Percentiles rank a stretch among this genome's conserved stretches.
phyloP scores from a whole-genome alignment of 2,113 vertebrate species.

The Cheirogaleus medius region DNA sequence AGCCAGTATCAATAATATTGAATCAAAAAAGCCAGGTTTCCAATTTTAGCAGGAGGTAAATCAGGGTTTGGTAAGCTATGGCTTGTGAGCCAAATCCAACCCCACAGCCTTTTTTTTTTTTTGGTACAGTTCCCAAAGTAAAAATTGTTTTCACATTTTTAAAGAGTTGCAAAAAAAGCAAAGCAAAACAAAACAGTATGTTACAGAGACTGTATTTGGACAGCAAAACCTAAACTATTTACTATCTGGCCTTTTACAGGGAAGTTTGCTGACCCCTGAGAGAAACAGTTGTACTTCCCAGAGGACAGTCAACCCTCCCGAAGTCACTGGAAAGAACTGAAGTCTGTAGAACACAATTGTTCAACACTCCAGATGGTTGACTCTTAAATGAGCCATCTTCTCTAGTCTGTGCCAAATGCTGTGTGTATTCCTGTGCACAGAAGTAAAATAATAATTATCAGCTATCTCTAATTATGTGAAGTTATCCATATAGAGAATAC shows the following conservation, averaged over 20 bases:
- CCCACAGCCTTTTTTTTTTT: background rate
- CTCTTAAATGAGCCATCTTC: constrained; percentile 50
- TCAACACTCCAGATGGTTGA: constrained; percentile 37
- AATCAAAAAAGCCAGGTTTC: background rate
- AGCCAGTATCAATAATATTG: background rate
- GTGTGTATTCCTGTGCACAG: constrained; percentile 25
- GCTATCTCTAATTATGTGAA: constrained; percentile 50
- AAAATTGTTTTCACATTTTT: background rate
- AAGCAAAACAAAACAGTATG: background rate
- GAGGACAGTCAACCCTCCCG: background rate
- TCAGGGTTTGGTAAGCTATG: background rate
- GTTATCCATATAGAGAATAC: constrained; percentile 5
- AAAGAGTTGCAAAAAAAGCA: background rate
- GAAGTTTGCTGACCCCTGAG: background rate
- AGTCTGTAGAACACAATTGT: background rate
- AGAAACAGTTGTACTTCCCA: background rate
- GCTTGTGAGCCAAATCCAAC: background rate
- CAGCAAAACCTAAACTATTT: background rate
- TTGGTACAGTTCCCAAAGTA: background rate
- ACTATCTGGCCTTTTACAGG: background rate
- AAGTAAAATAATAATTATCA: constrained; percentile 61
- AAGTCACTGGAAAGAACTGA: background rate
- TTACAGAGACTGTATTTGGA: background rate
- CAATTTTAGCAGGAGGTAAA: background rate
- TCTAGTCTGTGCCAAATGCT: constrained; percentile 54